phyloP scores from a whole-genome alignment of 2,797 vertebrate genomes.

The Darevskia nairensis region DNA sequence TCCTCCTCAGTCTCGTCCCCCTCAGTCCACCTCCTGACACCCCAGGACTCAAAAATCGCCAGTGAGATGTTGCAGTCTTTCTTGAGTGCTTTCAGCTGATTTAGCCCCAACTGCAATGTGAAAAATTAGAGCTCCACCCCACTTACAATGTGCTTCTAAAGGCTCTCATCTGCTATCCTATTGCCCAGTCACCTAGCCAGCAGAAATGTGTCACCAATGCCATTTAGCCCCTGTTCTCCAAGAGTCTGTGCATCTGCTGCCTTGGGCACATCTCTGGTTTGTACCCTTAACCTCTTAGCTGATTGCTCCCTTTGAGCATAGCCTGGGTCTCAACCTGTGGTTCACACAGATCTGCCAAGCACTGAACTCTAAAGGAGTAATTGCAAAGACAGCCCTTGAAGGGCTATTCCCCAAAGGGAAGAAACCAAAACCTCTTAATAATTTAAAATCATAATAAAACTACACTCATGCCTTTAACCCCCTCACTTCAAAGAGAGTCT shows the following conservation, averaged over 20 bases:
- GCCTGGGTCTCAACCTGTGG: background rate
- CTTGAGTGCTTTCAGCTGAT: background rate
- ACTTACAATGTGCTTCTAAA: background rate
- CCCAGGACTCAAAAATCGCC: no score
- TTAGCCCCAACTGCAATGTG: background rate
- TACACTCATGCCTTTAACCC: background rate
- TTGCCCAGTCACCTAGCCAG: background rate
- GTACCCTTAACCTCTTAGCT: conserved; percentile 11
- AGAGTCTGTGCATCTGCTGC: background rate
- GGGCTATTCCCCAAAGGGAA: background rate
- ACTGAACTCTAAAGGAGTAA: conserved; percentile 19
- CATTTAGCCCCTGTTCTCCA: background rate
- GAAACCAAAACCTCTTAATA: conserved; percentile 25
- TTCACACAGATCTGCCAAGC: conserved; percentile 8
- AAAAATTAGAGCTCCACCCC: background rate
- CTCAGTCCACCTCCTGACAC: no score
- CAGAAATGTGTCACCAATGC: background rate
- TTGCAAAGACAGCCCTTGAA: conserved; percentile 21
- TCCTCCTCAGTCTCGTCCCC: no score
- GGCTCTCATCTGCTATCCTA: background rate
- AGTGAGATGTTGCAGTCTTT: background rate
- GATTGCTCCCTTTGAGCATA: conserved; percentile 20
- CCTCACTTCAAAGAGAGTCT: background rate
- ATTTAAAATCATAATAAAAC: conserved; percentile 32
- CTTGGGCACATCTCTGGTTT: background rate